These are phyloP conservation scores for Hirtodrosophila duncani DNA, from an alignment of 2,888 invertebrate species.

Conservation along the genomic window DNA sequence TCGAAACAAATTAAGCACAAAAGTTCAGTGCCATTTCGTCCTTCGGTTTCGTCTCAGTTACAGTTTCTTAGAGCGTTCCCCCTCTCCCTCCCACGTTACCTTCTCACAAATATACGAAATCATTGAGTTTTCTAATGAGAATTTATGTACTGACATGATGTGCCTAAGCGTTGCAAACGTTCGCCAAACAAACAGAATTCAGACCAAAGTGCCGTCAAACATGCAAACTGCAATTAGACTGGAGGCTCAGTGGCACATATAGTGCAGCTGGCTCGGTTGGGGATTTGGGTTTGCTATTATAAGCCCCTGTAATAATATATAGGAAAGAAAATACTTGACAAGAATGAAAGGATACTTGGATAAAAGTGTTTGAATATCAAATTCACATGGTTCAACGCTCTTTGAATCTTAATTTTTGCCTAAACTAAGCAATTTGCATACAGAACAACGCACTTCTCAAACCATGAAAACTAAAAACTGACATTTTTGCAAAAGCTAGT, in stretches of 20 bases:
- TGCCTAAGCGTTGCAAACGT: constrained; percentile 44
- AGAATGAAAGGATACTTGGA: too few relatives aligned
- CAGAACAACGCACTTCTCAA: too few relatives aligned
- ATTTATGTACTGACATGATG: constrained; percentile 66
- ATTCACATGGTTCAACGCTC: too few relatives aligned
- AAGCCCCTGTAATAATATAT: too few relatives aligned
- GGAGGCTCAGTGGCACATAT: constrained; percentile 2
- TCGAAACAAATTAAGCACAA: constrained; percentile 69
- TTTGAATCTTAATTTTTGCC: too few relatives aligned
- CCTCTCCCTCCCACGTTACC: too few relatives aligned
- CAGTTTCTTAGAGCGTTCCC: too few relatives aligned
- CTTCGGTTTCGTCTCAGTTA: constrained; percentile 9
- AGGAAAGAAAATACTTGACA: too few relatives aligned
- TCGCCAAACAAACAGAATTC: constrained; percentile 8
- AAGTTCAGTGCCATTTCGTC: constrained; percentile 64
- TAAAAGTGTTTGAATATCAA: too few relatives aligned
- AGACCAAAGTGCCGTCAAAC: constrained; percentile 47
- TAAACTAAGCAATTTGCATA: too few relatives aligned
- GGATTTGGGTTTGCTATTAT: not conserved
- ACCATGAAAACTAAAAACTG: too few relatives aligned
- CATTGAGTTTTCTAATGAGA: constrained; percentile 60
- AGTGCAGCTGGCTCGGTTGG: constrained; percentile 15
- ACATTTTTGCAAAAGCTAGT: too few relatives aligned
- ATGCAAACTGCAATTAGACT: constrained; percentile 62
- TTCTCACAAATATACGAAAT: not conserved